Evolutionary conservation across 2,113 vertebrate species (phyloP).

Genomic region (Sapajus apella): DNA sequence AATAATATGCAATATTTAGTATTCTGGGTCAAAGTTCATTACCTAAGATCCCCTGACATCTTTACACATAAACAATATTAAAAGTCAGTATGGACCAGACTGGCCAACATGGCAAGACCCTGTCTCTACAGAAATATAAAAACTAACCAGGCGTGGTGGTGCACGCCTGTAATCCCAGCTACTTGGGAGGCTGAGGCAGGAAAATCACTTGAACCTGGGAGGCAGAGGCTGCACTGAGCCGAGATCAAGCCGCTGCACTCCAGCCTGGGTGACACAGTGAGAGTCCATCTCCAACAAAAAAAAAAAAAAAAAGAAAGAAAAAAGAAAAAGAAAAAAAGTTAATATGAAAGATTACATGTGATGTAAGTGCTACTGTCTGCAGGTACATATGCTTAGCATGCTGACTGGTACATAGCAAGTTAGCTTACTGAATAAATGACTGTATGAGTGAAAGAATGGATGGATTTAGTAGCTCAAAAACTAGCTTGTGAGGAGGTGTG

Average conservation of each 20-base stretch:
- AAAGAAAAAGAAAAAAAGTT: too few species aligned
- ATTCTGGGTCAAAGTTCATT: slow-evolving; percentile 14
- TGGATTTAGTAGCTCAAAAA: slow-evolving; percentile 11
- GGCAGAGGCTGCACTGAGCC: too few species aligned
- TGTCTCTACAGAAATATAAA: too few species aligned
- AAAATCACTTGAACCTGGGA: too few species aligned
- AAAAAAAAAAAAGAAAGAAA: too few species aligned
- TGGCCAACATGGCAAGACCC: too few species aligned
- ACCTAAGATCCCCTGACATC: not conserved
- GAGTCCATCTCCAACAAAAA: too few species aligned
- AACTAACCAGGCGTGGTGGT: too few species aligned
- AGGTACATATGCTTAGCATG: not conserved
- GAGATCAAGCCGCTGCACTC: too few species aligned
- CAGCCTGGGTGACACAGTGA: too few species aligned
- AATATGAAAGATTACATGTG: not conserved
- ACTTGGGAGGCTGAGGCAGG: too few species aligned
- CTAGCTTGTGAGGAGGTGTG: not conserved
- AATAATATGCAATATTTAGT: not conserved
- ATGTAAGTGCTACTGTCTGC: not conserved
- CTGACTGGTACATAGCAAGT: not conserved
- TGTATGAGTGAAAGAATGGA: not conserved
- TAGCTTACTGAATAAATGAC: not conserved
- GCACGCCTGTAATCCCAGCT: too few species aligned
- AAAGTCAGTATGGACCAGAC: not conserved
- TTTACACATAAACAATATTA: not conserved